Evolutionary conservation across 37 sponge, comb jelly and placozoan genomes (phyloP), one percentile per base, ranked within the genome.

Genomic region (Tethya wilhelma): DNA sequence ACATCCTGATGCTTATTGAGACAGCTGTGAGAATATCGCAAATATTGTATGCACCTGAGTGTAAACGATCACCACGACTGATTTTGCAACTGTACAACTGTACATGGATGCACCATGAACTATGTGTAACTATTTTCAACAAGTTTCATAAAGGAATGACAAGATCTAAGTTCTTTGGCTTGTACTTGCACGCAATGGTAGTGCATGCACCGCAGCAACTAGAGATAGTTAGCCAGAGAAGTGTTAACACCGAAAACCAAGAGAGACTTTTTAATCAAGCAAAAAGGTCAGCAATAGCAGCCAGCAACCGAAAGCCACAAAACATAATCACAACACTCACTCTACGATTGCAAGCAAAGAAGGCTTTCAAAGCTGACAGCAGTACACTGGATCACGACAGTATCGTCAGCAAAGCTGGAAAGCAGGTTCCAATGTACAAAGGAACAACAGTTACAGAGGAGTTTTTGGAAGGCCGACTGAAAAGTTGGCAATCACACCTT

Each of bases 131-230:
- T 8, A 17, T 62, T 7, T 25, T 62, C 29, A 14, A 11, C 8
- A 62, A 17, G 8, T n/a, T 62, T 62, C 63, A 62, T n/a, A 23
- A 7, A 25, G 28, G 23, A 11, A 19, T 49, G 53, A 62, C 6
- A 7, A 8, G 28, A n/a, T 8, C 23, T 14, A 62, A 11, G 22
- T 8, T 73, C 37, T 73, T 49, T 29, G 74, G 58, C 58, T 6
- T 58, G 1, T 73, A 73, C 74, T 41, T 73, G 14, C 74, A 73
- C 55, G 33, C 74, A 6, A 32, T 55, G 56, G 56, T 20, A n/a
- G 9, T 49, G 25, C 74, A 73, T 73, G 74, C 74, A 28, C 34
- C 74, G 4, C 32, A 31, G 58, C 74, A 73, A 58, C n/a, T 3
- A 26, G 74, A 73, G 58, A 73, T 73, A 37, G 38, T 73, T 1